Evolutionary conservation across 2,797 vertebrate species (phyloP), one percentile per base, ranked within the genome.

Genomic region (Fistularia commersonii): DNA sequence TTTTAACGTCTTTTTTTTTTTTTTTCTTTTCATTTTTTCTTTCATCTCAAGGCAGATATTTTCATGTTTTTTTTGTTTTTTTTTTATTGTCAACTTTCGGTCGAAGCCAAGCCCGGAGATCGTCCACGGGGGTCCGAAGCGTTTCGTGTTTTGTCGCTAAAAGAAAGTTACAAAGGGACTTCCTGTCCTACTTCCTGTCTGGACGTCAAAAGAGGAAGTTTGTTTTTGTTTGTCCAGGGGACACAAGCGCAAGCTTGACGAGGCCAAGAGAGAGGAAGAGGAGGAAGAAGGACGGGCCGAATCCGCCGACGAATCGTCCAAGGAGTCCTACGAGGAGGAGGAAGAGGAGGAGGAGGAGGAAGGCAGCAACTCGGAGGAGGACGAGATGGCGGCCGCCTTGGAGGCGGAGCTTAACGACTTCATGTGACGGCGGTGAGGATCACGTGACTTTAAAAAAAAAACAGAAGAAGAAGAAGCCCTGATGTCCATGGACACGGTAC

Each of bases 301-400:
- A 7, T 90, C 78, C 0, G 89, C 82, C 8, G 94, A 94, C 3
- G 93, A 92, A 49, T 95, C 94, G 51, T 97, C 93, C 47, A 93
- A 93, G 72, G 94, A 93, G 31, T 97, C 95, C 66, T 93, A 94
- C 0, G 95, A 93, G 65, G 95, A 94, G 11, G 94, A 96, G 60
- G 96, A 97, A 5, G 95, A 93, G 69, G 95, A 94, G 12, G 96
- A 96, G 57, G 95, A 96, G 3, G 95, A 93, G 69, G 95, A 94
- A 13, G 93, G 92, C 57, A 98, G 94, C 92, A 97, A 92, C 72
- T 99, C 96, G 0, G 97, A 99, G 69, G 97, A 93, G 0, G 97
- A 99, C 6, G 95, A 98, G 79, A 99, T 99, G 97, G 97, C 93
- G 0, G 96, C 96, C 0, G 97, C 97, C 0, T 80, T 99, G 32